A percentile compares a stretch with the other conserved stretches of the same genome.
phyloP scores from a whole-genome alignment of 2,888 invertebrate species.

The Spilosoma lubricipeda region DNA sequence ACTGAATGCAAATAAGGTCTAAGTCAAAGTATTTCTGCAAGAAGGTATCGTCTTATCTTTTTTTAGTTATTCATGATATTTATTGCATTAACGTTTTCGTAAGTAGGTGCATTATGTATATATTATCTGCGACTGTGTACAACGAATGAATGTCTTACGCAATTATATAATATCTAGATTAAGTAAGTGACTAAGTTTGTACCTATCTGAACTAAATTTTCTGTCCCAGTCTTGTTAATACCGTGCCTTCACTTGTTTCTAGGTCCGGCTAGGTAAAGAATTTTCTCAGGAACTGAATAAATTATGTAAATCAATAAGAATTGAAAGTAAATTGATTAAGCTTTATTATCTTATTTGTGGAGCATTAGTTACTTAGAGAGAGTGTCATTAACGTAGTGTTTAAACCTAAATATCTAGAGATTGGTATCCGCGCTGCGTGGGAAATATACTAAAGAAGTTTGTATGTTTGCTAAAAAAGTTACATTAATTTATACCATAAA shows the following conservation, averaged over 20 bases:
- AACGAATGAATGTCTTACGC: slow-evolving; percentile 25
- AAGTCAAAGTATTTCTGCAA: background rate
- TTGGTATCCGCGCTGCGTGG: background rate
- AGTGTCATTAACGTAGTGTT: background rate
- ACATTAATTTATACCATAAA: no score
- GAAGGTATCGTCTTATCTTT: background rate
- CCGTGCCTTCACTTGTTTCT: slow-evolving; percentile 40
- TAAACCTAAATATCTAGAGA: background rate
- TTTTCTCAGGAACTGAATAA: slow-evolving; percentile 10
- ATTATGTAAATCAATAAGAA: background rate
- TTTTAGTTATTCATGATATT: background rate
- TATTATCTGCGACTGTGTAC: background rate
- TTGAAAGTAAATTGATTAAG: background rate
- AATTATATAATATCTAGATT: slow-evolving; percentile 20
- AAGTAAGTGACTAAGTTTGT: slow-evolving; percentile 14
- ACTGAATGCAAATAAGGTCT: background rate
- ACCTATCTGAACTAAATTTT: slow-evolving; percentile 15
- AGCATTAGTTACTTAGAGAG: background rate
- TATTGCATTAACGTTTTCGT: slow-evolving; percentile 12
- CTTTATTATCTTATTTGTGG: background rate
- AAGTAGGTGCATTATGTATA: slow-evolving; percentile 14
- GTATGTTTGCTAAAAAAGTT: no score
- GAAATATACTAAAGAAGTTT: background rate
- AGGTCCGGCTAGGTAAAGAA: slow-evolving; percentile 17
- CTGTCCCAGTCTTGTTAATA: slow-evolving; percentile 26